These are phyloP conservation scores for Galbula dea DNA, from an alignment of 2,113 vertebrate genomes.

Conservation along the genomic window DNA sequence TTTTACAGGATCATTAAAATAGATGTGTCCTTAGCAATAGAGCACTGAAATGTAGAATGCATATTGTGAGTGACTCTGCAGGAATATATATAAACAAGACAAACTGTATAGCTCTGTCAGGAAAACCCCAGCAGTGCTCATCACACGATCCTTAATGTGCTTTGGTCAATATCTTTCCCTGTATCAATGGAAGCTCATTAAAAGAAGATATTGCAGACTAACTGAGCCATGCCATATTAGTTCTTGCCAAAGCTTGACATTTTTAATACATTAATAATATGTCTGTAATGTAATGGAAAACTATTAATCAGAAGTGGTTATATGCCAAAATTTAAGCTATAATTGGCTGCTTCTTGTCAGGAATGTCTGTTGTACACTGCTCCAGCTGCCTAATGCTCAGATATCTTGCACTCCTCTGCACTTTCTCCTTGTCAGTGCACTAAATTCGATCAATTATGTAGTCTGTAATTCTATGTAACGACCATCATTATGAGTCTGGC, in stretches of 20 bases:
- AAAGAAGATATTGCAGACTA: constrained; percentile 70
- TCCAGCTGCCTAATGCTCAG: constrained; percentile 77
- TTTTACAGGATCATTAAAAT: neutral
- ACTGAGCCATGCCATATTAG: constrained; percentile 63
- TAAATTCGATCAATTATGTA: constrained; percentile 63
- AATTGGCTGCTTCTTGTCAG: constrained; percentile 87
- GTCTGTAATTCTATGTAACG: constrained; percentile 73
- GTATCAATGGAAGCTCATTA: constrained; percentile 83
- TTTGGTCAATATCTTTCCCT: constrained; percentile 72
- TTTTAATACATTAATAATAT: constrained; percentile 89
- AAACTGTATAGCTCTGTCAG: constrained; percentile 31
- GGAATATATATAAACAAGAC: constrained; percentile 29
- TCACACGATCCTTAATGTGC: constrained; percentile 72
- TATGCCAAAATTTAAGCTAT: constrained; percentile 82
- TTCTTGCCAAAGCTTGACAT: constrained; percentile 78
- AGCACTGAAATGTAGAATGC: neutral
- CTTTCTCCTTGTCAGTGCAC: constrained; percentile 68
- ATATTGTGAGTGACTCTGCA: neutral
- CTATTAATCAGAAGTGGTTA: constrained; percentile 87
- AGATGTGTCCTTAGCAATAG: neutral
- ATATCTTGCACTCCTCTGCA: constrained; percentile 67
- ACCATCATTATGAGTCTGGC: constrained; percentile 69
- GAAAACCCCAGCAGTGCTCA: constrained; percentile 56
- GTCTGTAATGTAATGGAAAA: constrained; percentile 82
- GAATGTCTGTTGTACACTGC: constrained; percentile 74